Percentiles rank a stretch among this genome's conserved stretches.
Evolutionary conservation across 2,797 vertebrate genomes (phyloP).

Genomic region (Ispidina lecontei): DNA sequence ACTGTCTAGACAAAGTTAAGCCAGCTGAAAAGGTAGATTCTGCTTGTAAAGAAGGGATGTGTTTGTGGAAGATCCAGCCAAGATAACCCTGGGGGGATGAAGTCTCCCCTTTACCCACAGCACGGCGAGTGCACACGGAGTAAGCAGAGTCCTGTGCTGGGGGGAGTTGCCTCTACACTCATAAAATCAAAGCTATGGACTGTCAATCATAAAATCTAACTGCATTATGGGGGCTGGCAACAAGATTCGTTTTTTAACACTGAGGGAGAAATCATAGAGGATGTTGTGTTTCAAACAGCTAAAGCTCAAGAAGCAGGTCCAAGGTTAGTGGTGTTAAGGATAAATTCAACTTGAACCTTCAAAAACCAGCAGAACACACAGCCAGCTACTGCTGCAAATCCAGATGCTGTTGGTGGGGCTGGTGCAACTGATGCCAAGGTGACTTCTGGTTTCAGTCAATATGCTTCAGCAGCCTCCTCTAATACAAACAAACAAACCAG

Average conservation of each 20-base stretch:
- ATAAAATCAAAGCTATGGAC: not conserved
- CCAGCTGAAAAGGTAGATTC: not conserved
- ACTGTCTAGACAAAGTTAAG: conserved; percentile 34
- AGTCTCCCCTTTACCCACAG: not conserved
- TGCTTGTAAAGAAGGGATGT: not conserved
- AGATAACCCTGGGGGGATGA: not conserved
- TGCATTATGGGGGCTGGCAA: not conserved
- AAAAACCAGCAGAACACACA: not conserved
- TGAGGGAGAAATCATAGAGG: not conserved
- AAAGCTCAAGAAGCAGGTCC: not conserved
- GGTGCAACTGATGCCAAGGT: not conserved
- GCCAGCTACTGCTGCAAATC: not conserved
- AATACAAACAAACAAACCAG: conserved; percentile 54
- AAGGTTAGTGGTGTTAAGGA: not conserved
- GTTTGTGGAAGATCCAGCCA: not conserved
- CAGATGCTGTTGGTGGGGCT: not conserved
- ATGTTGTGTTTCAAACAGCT: not conserved
- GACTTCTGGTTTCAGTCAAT: conserved; percentile 47
- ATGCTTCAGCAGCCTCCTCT: conserved; percentile 14
- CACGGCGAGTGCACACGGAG: not conserved
- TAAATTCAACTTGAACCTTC: not conserved
- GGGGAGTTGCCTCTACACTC: not conserved
- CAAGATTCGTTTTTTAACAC: not conserved
- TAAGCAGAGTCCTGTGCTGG: rapidly evolving
- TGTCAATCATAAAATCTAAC: not conserved